Base-by-base conservation (phyloP, 2,113 vertebrate genomes). In the Prochilodus magdalenae region DNA sequence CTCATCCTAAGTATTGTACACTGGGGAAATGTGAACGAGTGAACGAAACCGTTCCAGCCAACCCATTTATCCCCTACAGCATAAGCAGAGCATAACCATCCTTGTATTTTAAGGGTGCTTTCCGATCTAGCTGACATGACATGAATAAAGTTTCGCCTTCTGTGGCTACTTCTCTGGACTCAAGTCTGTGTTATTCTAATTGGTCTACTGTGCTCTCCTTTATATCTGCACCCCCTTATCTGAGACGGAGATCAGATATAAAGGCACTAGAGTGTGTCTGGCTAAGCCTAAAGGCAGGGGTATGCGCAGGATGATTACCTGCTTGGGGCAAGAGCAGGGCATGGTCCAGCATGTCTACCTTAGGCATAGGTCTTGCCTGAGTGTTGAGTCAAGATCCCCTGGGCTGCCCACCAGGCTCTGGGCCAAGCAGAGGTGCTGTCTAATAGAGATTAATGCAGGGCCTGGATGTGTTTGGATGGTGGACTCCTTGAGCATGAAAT, bases 401-500 rank as follows among this genome's bases (percentile, higher is more conserved):
- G 80, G 84, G 86, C 69, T 70, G 73, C 78, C 77, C 77, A 71
- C 57, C 72, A 75, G 84, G 83, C 86, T 80, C 75, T 29, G 65
- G 81, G 86, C 83, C 83, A 87, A 66, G 70, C 78, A 22, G 75
- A 72, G 66, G 47, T 22, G 30, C 83, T 85, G 86, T 85, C 80
- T 87, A 85, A 87, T 85, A 80, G 86, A 87, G 86, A 87, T 87
- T 85, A 87, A 87, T 87, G 78, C 69, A 62, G 72, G 75, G 55
- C 77, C 62, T 77, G 86, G 83, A 83, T 87, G 60, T 83, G 86
- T 87, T 87, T 81, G 78, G 83, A 87, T 62, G 59, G 77, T 67
- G 81, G 77, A 83, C 83, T 79, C 81, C 78, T 85, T 87, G 83
- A 87, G 86, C 83, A 83, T 85, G 86, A 87, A 85, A 87, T 87